Conservation (phyloP, 1,140 invertebrate species). For the Hydropsyche tenuis region DNA sequence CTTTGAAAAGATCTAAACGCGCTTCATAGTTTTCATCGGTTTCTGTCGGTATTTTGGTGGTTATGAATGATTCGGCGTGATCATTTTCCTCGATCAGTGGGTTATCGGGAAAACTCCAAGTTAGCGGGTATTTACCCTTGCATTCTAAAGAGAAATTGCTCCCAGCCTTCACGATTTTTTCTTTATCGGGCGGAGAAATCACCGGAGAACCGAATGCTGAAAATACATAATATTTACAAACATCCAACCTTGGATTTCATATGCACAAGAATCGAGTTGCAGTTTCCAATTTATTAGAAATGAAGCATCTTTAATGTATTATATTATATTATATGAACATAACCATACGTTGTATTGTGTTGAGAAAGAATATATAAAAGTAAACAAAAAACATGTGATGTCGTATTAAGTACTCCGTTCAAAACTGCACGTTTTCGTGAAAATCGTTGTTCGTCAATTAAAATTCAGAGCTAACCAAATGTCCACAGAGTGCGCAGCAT, state of each 20-base stretch:
- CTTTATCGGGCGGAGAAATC: constrained; percentile 58
- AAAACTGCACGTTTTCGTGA: not conserved
- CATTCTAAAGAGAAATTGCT: constrained; percentile 63
- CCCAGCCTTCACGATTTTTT: constrained; percentile 58
- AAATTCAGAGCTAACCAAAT: not conserved
- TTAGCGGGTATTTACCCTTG: constrained; percentile 58
- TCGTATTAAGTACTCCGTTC: not conserved
- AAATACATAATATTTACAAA: too few species aligned
- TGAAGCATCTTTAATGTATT: too few species aligned
- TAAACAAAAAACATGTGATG: not conserved
- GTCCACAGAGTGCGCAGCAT: not conserved
- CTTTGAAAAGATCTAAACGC: constrained; percentile 56
- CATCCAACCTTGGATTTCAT: too few species aligned
- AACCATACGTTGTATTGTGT: too few species aligned
- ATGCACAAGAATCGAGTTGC: too few species aligned
- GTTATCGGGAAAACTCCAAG: constrained; percentile 57
- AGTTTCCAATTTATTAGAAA: too few species aligned
- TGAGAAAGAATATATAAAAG: not conserved
- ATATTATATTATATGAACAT: too few species aligned
- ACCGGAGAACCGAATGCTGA: constrained; percentile 54
- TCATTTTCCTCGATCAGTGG: constrained; percentile 46
- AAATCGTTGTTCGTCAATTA: not conserved
- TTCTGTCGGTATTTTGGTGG: constrained; percentile 52
- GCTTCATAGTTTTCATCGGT: constrained; percentile 55
- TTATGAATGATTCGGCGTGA: constrained; percentile 52